These are phyloP conservation scores for Saccopteryx bilineata DNA, from an alignment of 2,113 vertebrate genomes.

Conservation along the genomic window DNA sequence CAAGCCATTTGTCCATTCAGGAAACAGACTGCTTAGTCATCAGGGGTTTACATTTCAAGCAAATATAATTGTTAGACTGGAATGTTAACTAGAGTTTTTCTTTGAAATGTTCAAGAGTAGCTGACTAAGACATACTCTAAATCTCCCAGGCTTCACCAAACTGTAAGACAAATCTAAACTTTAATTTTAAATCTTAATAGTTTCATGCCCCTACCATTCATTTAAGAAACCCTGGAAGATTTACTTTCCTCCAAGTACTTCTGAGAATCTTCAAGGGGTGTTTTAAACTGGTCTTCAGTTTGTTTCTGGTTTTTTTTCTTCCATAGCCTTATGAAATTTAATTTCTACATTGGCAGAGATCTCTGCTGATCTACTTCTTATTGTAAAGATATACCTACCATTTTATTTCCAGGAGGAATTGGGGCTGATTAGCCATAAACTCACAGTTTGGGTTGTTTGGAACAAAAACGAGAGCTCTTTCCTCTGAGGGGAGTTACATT, in stretches of 20 bases:
- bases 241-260: background rate
- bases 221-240: background rate
- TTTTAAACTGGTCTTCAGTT: background rate
- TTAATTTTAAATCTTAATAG: background rate
- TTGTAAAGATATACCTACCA: background rate
- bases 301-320: conserved; percentile 8
- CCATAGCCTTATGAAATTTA: background rate
- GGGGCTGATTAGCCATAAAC: background rate
- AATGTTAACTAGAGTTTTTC: background rate
- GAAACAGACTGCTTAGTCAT: background rate
- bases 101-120: background rate
- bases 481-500: background rate
- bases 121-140: background rate
- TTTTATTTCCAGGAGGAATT: background rate
- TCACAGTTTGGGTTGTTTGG: background rate
- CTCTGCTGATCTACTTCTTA: background rate
- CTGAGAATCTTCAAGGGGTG: background rate
- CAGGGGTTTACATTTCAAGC: background rate
- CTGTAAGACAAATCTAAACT: background rate
- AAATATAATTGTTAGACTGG: background rate
- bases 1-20: background rate
- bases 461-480: background rate
- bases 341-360: background rate
- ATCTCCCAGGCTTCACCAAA: background rate
- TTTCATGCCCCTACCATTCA: background rate